Evolutionary conservation across 1,140 invertebrate genomes (phyloP).

Genomic region (Drosophila neocordata): DNA sequence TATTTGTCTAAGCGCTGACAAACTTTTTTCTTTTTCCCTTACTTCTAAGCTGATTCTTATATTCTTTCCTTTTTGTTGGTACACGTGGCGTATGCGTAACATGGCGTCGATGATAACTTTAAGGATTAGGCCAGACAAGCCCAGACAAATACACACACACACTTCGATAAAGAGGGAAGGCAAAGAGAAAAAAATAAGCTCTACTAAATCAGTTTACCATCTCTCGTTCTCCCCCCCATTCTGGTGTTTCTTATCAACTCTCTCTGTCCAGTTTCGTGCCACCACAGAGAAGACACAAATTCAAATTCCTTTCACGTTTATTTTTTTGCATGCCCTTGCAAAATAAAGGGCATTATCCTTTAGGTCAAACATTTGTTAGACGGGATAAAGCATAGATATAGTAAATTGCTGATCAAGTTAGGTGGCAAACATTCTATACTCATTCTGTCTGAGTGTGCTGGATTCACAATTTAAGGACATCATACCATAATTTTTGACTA

Average conservation of each 20-base stretch:
- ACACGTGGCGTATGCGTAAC: constrained; percentile 51
- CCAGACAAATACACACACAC: constrained; percentile 5
- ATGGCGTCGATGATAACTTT: constrained; percentile 50
- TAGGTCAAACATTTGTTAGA: not conserved
- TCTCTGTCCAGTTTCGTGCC: too few species aligned
- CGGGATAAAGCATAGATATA: too few species aligned
- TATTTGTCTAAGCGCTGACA: constrained; percentile 64
- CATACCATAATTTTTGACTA: too few species aligned
- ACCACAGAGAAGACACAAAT: not conserved
- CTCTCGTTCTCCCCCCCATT: not conserved
- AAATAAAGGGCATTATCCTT: not conserved
- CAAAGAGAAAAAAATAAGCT: constrained; percentile 36
- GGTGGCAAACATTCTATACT: too few species aligned
- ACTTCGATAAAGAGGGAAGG: not conserved
- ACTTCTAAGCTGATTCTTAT: constrained; percentile 19
- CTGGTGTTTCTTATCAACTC: too few species aligned
- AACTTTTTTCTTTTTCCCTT: constrained; percentile 41
- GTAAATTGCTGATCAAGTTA: too few species aligned
- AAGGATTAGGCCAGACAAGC: constrained; percentile 11
- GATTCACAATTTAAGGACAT: too few species aligned
- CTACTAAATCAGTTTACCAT: constrained; percentile 1
- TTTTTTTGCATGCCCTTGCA: not conserved
- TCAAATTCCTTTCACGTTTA: constrained; percentile 5
- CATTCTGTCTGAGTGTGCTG: too few species aligned
- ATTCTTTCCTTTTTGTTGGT: not conserved